Evolutionary conservation across 2,113 vertebrate species (phyloP), one percentile per base, ranked within the genome.

Genomic region (Bagarius yarrelli): DNA sequence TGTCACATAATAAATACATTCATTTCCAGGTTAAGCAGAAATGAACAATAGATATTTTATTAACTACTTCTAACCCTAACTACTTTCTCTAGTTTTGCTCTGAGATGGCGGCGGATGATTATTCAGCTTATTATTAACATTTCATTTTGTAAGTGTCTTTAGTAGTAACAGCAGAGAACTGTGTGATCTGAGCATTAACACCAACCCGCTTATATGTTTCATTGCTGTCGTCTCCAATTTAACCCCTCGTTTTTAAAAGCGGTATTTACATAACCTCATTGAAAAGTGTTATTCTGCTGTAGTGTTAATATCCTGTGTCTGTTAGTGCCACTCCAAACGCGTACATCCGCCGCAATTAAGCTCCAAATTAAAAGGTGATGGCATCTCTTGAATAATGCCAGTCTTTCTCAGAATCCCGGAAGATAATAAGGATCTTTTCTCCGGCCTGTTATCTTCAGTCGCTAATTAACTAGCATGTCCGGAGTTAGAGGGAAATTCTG

Each of bases 391-490:
- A 80, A 81, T 69, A 79, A 81, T 56, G 78, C 32, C 27, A 76
- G 50, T 84, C 78, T 63, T 74, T 82, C 63, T 63, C 63, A 74
- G 79, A 72, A 85, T 84, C 81, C 78, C 52, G 44, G 25, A 50
- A 78, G 83, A 86, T 88, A 83, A 87, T 83, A 69, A 75, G 63
- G 50, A 75, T 75, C 81, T 85, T 88, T 86, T 83, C 80, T 79
- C 61, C 50, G 73, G 75, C 76, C 76, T 63, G 78, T 86, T 86
- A 84, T 85, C 66, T 87, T 83, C 57, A 79, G 78, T 52, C 64
- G 21, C 79, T 87, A 86, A 88, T 88, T 87, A 87, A 83, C 78
- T 72, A 70, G 36, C 34, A 36, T 16, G 34, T 67, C 32, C 73
- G 66, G 61, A 66, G 79, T 59, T 78, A 74, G 73, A 73, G 67